A percentile compares a stretch with the other conserved stretches of the same genome.
These are phyloP conservation scores for Teinopalpus imperialis DNA, from an alignment of 2,888 invertebrate genomes.

Conservation along the genomic window DNA sequence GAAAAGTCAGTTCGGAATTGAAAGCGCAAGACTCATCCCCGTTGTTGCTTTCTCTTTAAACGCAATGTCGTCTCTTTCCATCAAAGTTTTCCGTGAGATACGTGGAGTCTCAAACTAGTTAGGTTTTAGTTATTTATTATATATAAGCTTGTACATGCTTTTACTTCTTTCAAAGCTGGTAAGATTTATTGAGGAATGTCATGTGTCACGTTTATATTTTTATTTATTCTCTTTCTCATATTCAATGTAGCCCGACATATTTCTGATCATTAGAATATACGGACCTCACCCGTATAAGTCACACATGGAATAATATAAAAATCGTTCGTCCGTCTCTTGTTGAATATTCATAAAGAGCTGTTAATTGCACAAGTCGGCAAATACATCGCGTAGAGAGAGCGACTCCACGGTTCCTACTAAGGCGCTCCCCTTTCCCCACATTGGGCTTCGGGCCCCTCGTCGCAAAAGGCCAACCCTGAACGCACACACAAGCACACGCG, in stretches of 20 bases:
- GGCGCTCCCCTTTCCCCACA: constrained; percentile 40
- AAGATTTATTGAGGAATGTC: too few species aligned
- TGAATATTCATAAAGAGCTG: constrained; percentile 81
- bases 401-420: constrained; percentile 65
- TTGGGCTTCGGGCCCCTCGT: constrained; percentile 67
- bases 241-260: too few species aligned
- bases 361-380: constrained; percentile 80
- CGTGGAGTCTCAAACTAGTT: constrained; percentile 39
- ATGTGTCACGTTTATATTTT: too few species aligned
- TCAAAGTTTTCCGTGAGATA: constrained; percentile 67
- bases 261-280: too few species aligned
- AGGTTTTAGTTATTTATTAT: too few species aligned
- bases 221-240: too few species aligned
- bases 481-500: constrained; percentile 43
- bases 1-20: constrained; percentile 39
- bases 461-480: constrained; percentile 34
- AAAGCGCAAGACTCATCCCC: constrained; percentile 63
- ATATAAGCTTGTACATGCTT: too few species aligned
- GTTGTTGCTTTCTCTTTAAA: constrained; percentile 66
- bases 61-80: constrained; percentile 75
- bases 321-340: constrained; percentile 60
- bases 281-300: constrained; percentile 45
- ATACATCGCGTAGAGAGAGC: constrained; percentile 65
- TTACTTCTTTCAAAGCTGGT: too few species aligned
- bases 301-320: constrained; percentile 75